Base-by-base conservation (phyloP, 2,113 vertebrate species). In the Ptyas mucosa region DNA sequence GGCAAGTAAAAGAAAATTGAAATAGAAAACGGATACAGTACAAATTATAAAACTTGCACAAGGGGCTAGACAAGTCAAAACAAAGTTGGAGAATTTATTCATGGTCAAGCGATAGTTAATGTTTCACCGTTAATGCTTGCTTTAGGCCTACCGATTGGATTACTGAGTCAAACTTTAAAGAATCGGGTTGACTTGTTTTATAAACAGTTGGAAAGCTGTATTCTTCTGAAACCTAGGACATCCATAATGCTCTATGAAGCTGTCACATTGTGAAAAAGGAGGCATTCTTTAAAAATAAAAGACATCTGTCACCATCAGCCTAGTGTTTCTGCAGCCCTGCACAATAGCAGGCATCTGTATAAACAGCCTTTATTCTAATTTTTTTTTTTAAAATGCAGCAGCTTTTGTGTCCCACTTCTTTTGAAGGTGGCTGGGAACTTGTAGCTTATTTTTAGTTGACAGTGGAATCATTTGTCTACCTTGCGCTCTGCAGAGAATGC, bases 241-340 rank as follows among this genome's bases (percentile, higher is more conserved):
- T 54, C 58, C 46, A 92, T 88, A 92, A 57, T 89, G 64, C 81
- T 92, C 91, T 89, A 58, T 85, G 39, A 57, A 89, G 64, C 69
- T 92, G 89, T 93, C 75, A 93, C 85, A 8, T 86, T 85, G 10
- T 51, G 29, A 55, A 26, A 87, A 89, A 86, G 1, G 87, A 88
- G 91, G 51, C 61, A 92, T 89, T 92, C 58, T 92, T 92, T 92
- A 88, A 92, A 86, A 93, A 90, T 86, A 90, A 93, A 81, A 81
- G 43, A 64, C 88, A 93, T 86, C 89, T 89, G 55, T 93, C 92
- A 90, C 54, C 20, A 85, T 86, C 88, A 93, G 75, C n/a, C 3
- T 5, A 43, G 18, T 81, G 54, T 52, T 12, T 85, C 54, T 53
- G 21, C 4, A 92, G 87, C 21, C 1, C 86, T 5, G 26, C 43